Base-by-base conservation (phyloP, 2,797 vertebrate genomes). In the Gouania willdenowi region DNA sequence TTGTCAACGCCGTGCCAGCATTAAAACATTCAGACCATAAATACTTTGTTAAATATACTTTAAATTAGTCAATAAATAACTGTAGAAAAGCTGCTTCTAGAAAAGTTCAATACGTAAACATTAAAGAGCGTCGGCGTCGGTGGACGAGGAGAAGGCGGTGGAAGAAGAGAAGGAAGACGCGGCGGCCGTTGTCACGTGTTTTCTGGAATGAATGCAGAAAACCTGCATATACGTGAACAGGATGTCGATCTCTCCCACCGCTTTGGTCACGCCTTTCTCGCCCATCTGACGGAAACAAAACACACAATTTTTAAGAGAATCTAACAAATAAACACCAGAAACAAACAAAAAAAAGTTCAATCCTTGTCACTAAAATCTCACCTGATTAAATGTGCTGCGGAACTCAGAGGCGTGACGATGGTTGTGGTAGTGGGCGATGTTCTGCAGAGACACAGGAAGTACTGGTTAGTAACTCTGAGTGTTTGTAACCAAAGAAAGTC, bases 201-300 rank as follows among this genome's bases (percentile, higher is more conserved):
- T 63, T 0, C 3, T 26, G 0, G 34, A 3, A 10, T 47, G 9
- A 14, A 72, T 1, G 37, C 82, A 85, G 64, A 26, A 77, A n/a
- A 81, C 77, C 18, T 72, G 58, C 45, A 85, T 70, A 50, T 69
- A 71, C 0, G 48, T 38, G 42, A 72, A 85, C 1, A 85, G 53
- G 58, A 85, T 83, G 55, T 79, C 58, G 22, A 79, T 47, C 46
- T 85, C 83, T 11, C 79, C 59, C 8, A 81, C 7, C 0, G 83
- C 83, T 17, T 85, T 85, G 44, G 13, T 67, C 0, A 78, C 21
- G 0, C 72, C 73, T 1, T 2, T 36, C 2, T 57, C 17, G 0
- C 11, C 22, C 0, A 33, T 71, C 82, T 85, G 57, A 1, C 48
- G 57, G 5, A 23, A 9, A 29, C 0, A 40, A n/a, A n/a, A n/a